phyloP scores from a whole-genome alignment of 2,797 vertebrate genomes.

The Valencia hispanica region DNA sequence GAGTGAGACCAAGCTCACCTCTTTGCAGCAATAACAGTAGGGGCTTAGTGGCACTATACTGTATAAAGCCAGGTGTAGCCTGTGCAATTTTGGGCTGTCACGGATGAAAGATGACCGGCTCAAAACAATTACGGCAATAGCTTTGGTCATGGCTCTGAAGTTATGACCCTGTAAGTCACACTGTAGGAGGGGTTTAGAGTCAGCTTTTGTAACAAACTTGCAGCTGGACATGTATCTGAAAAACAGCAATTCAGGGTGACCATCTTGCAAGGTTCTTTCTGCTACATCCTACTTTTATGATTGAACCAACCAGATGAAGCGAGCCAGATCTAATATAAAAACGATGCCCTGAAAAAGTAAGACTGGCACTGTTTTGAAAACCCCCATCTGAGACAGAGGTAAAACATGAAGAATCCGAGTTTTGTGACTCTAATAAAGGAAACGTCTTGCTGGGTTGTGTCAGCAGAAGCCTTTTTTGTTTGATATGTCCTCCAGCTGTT shows the following conservation, averaged over 20 bases:
- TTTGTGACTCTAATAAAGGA: neutral
- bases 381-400: neutral
- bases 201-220: neutral
- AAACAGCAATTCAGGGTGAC: neutral
- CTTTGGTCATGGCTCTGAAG: slow-evolving; percentile 5
- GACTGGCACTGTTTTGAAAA: neutral
- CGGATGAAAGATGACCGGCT: neutral
- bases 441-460: neutral
- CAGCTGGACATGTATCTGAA: neutral
- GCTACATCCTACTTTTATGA: neutral
- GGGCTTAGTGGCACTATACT: neutral
- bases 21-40: slow-evolving; percentile 9
- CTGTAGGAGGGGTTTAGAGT: slow-evolving; percentile 7
- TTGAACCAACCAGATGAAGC: neutral
- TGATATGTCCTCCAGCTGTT: slow-evolving; percentile 1
- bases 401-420: neutral
- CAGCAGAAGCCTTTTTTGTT: neutral
- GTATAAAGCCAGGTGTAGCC: slow-evolving; percentile 5
- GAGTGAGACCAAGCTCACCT: neutral
- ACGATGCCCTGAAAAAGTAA: neutral
- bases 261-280: neutral
- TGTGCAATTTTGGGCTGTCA: slow-evolving; percentile 5
- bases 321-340: neutral
- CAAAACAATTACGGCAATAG: neutral
- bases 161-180: neutral